These are phyloP conservation scores for Rhineura floridana DNA, from an alignment of 2,113 vertebrate genomes.

Conservation along the genomic window DNA sequence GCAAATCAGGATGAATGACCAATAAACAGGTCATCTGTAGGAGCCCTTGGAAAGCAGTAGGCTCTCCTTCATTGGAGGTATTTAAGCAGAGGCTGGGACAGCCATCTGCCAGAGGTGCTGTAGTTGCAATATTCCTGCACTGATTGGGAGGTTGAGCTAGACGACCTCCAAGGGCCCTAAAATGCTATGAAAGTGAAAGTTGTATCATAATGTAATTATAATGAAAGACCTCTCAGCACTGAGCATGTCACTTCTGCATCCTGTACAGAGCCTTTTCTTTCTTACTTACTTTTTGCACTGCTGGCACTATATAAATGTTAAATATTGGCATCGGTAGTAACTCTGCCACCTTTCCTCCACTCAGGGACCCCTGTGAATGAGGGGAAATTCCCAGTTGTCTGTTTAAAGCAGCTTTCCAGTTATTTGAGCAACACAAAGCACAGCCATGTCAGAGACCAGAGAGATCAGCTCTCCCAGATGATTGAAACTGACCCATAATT, in stretches of 20 bases:
- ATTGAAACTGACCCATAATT: slow-evolving; percentile 31
- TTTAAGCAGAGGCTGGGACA: too few relatives aligned
- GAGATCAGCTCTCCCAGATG: slow-evolving; percentile 12
- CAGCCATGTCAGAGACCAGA: neutral
- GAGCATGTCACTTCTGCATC: neutral
- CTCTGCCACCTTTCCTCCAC: neutral
- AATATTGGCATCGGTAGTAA: slow-evolving; percentile 12
- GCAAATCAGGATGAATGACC: too few relatives aligned
- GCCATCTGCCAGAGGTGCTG: too few relatives aligned
- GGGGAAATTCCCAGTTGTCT: slow-evolving; percentile 3
- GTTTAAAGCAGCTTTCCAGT: slow-evolving; percentile 30
- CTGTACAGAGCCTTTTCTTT: neutral
- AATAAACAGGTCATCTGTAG: too few relatives aligned
- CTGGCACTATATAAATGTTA: slow-evolving; percentile 8
- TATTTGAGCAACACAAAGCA: slow-evolving; percentile 8
- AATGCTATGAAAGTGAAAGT: neutral
- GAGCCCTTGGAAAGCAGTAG: neutral
- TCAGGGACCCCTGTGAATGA: neutral
- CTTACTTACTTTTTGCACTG: neutral
- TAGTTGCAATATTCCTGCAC: neutral
- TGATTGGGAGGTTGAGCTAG: too few relatives aligned
- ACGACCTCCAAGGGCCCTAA: neutral
- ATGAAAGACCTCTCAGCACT: neutral
- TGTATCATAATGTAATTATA: neutral
- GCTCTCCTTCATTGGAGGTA: neutral